These are phyloP conservation scores for Drosophila sulfurigaster DNA, from an alignment of 1,140 invertebrate genomes.

Conservation along the genomic window DNA sequence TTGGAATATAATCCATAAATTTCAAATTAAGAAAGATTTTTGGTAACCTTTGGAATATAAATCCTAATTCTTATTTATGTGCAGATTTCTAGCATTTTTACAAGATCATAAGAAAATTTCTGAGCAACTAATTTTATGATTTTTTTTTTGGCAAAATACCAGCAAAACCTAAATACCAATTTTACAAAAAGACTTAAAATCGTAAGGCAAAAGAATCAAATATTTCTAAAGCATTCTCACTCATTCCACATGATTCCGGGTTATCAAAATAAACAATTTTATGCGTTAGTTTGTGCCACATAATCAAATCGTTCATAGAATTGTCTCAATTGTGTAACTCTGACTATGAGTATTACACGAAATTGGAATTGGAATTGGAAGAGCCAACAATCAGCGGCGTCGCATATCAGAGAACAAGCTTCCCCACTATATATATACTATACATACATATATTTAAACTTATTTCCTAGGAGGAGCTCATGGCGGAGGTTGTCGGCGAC, in stretches of 20 bases:
- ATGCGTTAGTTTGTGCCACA: constrained; percentile 28
- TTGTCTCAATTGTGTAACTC: constrained; percentile 54
- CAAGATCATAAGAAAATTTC: no score
- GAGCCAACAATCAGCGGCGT: constrained; percentile 38
- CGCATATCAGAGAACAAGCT: constrained; percentile 8
- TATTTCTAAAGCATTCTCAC: neutral
- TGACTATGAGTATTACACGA: constrained; percentile 35
- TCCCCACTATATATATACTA: constrained; percentile 3
- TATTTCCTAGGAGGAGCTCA: constrained; percentile 33
- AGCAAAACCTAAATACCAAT: no score
- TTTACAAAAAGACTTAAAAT: no score
- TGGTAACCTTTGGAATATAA: no score
- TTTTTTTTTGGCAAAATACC: no score
- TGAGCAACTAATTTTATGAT: no score
- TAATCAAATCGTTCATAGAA: constrained; percentile 1
- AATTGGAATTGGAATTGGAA: constrained; percentile 67
- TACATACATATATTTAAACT: neutral
- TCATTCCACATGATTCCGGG: neutral
- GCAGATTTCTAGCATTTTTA: no score
- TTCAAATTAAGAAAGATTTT: no score
- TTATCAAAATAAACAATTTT: constrained; percentile 24
- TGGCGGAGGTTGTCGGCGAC: constrained; percentile 46
- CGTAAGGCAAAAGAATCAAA: no score
- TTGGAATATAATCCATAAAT: no score
- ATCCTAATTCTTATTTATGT: no score